These are phyloP conservation scores for Apeira syringaria DNA, from an alignment of 2,888 invertebrate species.

Conservation along the genomic window DNA sequence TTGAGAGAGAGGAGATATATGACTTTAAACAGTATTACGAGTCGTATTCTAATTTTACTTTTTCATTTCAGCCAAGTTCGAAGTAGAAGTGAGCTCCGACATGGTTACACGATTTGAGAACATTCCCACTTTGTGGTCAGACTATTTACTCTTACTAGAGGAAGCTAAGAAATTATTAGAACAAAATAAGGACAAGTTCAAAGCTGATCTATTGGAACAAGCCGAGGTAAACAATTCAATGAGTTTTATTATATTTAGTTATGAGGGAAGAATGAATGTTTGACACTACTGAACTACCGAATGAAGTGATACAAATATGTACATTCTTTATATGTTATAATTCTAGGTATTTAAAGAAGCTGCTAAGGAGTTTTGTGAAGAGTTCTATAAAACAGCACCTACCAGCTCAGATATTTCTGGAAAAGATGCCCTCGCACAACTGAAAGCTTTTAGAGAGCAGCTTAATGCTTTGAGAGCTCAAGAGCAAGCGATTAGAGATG, in stretches of 20 bases:
- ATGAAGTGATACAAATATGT: too few relatives aligned
- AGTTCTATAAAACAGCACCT: constrained; percentile 88
- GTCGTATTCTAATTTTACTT: too few relatives aligned
- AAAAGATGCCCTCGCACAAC: constrained; percentile 83
- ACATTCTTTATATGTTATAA: too few relatives aligned
- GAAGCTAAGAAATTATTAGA: constrained; percentile 90
- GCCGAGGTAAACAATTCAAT: constrained; percentile 86
- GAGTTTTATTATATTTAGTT: too few relatives aligned
- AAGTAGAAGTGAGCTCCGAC: constrained; percentile 86
- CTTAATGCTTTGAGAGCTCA: constrained; percentile 84
- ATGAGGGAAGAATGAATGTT: too few relatives aligned
- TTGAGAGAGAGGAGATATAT: too few relatives aligned
- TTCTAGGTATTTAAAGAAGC: constrained; percentile 86
- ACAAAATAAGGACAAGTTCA: constrained; percentile 88
- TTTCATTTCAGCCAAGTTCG: constrained; percentile 87
- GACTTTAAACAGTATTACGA: too few relatives aligned
- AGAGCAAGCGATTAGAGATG: constrained; percentile 86
- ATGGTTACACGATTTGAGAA: constrained; percentile 82
- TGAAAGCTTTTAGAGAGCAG: constrained; percentile 79
- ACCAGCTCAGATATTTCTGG: constrained; percentile 82
- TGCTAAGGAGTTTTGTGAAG: constrained; percentile 86
- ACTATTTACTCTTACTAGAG: constrained; percentile 87
- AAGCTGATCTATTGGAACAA: constrained; percentile 87
- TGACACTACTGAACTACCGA: too few relatives aligned
- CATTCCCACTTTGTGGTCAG: constrained; percentile 86